Evolutionary conservation across 1,140 invertebrate species (phyloP).

Genomic region (Lycorma delicatula): DNA sequence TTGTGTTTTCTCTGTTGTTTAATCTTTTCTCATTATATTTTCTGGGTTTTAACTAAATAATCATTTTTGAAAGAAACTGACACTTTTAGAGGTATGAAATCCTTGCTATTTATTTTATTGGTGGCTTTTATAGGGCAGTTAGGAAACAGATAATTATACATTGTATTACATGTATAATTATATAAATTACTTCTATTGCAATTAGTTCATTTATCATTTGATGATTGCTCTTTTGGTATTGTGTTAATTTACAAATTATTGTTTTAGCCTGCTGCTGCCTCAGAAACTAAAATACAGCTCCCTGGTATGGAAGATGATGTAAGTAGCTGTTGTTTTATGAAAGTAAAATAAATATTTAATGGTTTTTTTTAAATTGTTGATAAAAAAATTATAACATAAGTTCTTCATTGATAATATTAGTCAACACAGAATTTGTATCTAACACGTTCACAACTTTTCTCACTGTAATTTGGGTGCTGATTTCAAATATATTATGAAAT

Average conservation of each 20-base stretch:
- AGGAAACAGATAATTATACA: not conserved
- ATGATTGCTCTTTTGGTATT: constrained; percentile 9
- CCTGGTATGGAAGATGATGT: constrained; percentile 57
- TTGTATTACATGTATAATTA: not conserved
- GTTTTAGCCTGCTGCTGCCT: constrained; percentile 62
- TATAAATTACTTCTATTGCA: not conserved
- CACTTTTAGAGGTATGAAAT: not conserved
- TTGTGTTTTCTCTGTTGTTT: too few relatives aligned
- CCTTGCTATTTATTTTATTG: not conserved
- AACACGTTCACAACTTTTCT: too few relatives aligned
- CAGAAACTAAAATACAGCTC: constrained; percentile 63
- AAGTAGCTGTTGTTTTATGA: constrained; percentile 31
- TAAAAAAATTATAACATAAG: too few relatives aligned
- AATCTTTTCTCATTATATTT: too few relatives aligned
- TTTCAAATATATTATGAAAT: too few relatives aligned
- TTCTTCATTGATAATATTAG: too few relatives aligned
- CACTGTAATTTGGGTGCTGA: too few relatives aligned
- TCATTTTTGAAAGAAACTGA: too few relatives aligned
- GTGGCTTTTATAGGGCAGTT: not conserved
- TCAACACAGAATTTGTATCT: too few relatives aligned
- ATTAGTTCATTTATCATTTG: constrained; percentile 5
- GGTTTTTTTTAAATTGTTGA: too few relatives aligned
- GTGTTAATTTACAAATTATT: constrained; percentile 18
- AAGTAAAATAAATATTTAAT: too few relatives aligned
- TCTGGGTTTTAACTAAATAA: too few relatives aligned